Evolutionary conservation across 2,797 vertebrate genomes (phyloP), one percentile per base, ranked within the genome.

Genomic region (Anolis apletophallus): DNA sequence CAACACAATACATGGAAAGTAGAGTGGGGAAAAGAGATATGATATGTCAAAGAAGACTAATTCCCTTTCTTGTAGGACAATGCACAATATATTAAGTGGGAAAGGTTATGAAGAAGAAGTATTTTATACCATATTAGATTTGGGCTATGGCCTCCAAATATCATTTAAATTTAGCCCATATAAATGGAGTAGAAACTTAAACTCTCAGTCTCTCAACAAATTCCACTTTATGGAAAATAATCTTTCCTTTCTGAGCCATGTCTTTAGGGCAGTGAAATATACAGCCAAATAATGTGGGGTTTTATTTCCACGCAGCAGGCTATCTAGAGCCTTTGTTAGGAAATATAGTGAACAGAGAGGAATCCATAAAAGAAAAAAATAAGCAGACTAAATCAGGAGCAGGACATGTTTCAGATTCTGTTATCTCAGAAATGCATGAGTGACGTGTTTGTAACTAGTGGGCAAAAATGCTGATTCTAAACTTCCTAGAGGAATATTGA

Each of bases 321-420:
- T 76, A 50, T 9, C 21, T 81, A 69, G 32, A n/a, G 32, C 17
- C 36, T 76, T 52, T 76, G 19, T 81, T 84, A 69, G 21, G 69
- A 52, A 81, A 85, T 40, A 71, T 32, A 73, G 26, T 57, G 40
- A 26, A 55, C 55, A 4, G 26, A 40, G 26, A 12, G 7, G 29
- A 54, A 84, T 80, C 26, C 32, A 0, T 40, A 55, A 75, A 86
- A 80, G 57, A 73, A 17, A 80, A 74, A 14, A 55, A 50, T 26
- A 14, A 77, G 29, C 5, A 5, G 52, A 67, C 26, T 9, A 3
- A 21, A 80, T 75, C 46, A 21, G 32, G 4, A 78, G 59, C 74
- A 54, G 36, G 78, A 85, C 75, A 46, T 85, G 34, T 83, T 87
- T 71, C 46, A 75, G 40, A 72, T 78, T 55, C n/a, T 57, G 34